phyloP scores from a whole-genome alignment of 2,888 invertebrate species.

The Arge pagana region DNA sequence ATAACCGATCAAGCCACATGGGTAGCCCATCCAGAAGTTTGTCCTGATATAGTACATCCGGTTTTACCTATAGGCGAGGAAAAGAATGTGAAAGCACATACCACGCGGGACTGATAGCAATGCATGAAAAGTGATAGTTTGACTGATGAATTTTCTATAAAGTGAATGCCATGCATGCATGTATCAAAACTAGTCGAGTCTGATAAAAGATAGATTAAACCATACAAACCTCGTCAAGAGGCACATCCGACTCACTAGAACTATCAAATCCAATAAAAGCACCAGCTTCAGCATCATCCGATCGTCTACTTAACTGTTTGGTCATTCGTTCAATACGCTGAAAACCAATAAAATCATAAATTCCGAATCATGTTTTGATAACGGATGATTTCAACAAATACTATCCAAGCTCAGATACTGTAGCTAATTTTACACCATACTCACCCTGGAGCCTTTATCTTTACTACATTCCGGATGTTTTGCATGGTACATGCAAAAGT shows the following conservation, averaged over 20 bases:
- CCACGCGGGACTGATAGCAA: neutral
- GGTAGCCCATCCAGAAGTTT: slow-evolving; percentile 89
- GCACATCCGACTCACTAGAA: slow-evolving; percentile 63
- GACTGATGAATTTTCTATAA: no score
- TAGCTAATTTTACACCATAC: slow-evolving; percentile 16
- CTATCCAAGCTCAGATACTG: slow-evolving; percentile 9
- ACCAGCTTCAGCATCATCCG: slow-evolving; percentile 75
- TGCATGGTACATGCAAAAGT: slow-evolving; percentile 98
- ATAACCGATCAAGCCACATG: slow-evolving; percentile 95
- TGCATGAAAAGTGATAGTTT: no score
- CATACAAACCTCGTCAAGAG: slow-evolving; percentile 51
- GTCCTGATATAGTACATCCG: slow-evolving; percentile 67
- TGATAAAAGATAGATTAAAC: slow-evolving; percentile 3
- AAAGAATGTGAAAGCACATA: slow-evolving; percentile 16
- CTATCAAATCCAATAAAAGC: slow-evolving; percentile 86
- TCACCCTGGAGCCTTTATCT: slow-evolving; percentile 70
- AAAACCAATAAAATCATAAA: slow-evolving; percentile 19
- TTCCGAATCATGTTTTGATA: slow-evolving; percentile 10
- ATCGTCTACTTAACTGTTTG: slow-evolving; percentile 51
- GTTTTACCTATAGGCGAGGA: slow-evolving; percentile 52
- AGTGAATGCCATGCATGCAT: no score
- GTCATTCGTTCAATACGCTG: slow-evolving; percentile 76
- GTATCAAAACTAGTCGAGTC: no score
- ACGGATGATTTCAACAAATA: slow-evolving; percentile 7
- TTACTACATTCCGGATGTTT: slow-evolving; percentile 81